These are phyloP conservation scores for Apamea monoglypha DNA, from an alignment of 2,888 invertebrate species.

Conservation along the genomic window DNA sequence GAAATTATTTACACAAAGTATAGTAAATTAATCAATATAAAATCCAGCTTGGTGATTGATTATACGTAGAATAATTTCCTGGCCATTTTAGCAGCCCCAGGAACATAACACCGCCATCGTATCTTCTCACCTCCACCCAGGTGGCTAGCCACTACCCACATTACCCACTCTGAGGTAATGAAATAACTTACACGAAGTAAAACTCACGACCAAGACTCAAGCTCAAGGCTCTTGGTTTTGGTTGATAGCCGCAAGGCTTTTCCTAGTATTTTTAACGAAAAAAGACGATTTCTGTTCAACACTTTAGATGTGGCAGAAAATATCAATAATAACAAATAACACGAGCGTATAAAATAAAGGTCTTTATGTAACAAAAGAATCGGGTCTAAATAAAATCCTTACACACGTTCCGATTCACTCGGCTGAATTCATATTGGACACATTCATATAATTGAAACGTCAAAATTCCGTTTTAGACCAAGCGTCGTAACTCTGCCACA, in stretches of 20 bases:
- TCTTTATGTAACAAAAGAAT: not conserved
- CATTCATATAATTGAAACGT: slow-evolving; percentile 22
- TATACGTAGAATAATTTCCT: too few species aligned
- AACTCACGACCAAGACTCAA: too few species aligned
- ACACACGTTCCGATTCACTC: slow-evolving; percentile 11
- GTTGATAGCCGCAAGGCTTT: not conserved
- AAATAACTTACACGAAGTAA: too few species aligned
- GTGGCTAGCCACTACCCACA: slow-evolving; percentile 57
- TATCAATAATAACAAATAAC: not conserved
- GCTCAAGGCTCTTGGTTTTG: not conserved
- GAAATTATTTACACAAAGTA: too few species aligned
- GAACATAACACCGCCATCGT: slow-evolving; percentile 15
- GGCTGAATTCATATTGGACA: slow-evolving; percentile 2
- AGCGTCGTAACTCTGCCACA: slow-evolving; percentile 6
- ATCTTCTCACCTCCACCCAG: slow-evolving; percentile 11
- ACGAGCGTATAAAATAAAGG: not conserved
- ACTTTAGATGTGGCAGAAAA: not conserved
- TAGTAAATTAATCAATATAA: too few species aligned
- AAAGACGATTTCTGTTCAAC: not conserved
- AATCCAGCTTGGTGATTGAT: not conserved
- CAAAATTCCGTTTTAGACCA: slow-evolving; percentile 12
- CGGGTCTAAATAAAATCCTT: slow-evolving; percentile 2
- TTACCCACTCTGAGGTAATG: slow-evolving; percentile 54
- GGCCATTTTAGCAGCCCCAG: not conserved
- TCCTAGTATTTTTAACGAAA: not conserved